Conservation (phyloP, 2,888 invertebrate genomes). For the Nysson spinosus region DNA sequence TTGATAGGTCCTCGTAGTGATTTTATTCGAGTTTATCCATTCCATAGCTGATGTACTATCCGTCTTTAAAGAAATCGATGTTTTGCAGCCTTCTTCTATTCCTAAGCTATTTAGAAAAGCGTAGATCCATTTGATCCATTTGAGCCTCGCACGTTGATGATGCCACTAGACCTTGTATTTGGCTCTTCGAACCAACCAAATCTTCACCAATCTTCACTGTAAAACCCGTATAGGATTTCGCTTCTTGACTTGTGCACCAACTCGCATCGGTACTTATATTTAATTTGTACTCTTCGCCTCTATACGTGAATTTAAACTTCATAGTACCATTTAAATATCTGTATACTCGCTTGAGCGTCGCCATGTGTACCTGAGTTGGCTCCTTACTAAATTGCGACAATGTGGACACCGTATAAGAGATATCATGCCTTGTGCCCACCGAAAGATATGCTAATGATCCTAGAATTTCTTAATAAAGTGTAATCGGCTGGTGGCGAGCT, state of each 20-base stretch:
- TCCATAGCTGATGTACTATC: constrained; percentile 10
- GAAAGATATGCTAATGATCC: constrained; percentile 9
- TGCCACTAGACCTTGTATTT: constrained; percentile 6
- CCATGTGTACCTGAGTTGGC: constrained; percentile 4
- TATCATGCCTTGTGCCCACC: constrained; percentile 6
- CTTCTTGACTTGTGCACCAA: constrained; percentile 1
- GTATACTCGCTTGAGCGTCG: constrained; percentile 6
- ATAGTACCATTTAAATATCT: constrained; percentile 9
- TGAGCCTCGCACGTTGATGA: constrained; percentile 10
- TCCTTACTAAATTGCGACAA: constrained; percentile 3
- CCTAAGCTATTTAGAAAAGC: background rate
- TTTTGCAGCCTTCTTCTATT: too few relatives aligned
- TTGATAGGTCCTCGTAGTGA: constrained; percentile 8
- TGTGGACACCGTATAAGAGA: background rate
- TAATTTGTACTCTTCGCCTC: background rate
- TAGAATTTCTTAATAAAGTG: constrained; percentile 6
- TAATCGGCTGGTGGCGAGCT: background rate
- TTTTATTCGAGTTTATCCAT: constrained; percentile 1
- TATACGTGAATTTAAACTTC: background rate
- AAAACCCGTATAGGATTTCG: constrained; percentile 6
- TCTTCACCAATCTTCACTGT: constrained; percentile 3
- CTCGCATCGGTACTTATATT: constrained; percentile 2
- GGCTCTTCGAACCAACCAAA: constrained; percentile 5
- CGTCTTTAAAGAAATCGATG: background rate
- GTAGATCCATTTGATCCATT: background rate